Evolutionary conservation across 2,113 vertebrate genomes (phyloP).

Genomic region (Anarrhichthys ocellatus): DNA sequence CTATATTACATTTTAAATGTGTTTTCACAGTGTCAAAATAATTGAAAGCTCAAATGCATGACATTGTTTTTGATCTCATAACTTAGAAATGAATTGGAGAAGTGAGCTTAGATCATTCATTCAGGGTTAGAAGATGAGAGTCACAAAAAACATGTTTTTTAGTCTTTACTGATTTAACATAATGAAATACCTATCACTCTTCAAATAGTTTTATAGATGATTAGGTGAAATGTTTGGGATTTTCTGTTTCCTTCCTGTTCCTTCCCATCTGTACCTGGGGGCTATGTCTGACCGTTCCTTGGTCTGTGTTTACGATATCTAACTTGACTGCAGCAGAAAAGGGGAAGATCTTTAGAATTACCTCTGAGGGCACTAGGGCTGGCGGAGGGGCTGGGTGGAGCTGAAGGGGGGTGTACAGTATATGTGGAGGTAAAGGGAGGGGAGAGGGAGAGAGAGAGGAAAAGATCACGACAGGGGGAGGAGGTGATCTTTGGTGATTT

Average conservation of each 20-base stretch:
- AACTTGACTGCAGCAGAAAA: constrained; percentile 35
- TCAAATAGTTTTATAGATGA: not conserved
- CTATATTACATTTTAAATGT: not conserved
- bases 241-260: constrained; percentile 46
- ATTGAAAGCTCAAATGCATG: not conserved
- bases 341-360: constrained; percentile 26
- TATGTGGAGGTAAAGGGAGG: not conserved
- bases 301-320: constrained; percentile 17
- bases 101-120: not conserved
- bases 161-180: not conserved
- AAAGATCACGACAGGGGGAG: constrained; percentile 46
- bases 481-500: constrained; percentile 60
- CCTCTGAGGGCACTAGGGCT: constrained; percentile 9
- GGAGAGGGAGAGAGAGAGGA: constrained; percentile 29
- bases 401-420: not conserved
- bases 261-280: constrained; percentile 21
- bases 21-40: not conserved
- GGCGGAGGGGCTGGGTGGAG: constrained; percentile 23
- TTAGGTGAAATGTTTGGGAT: constrained; percentile 41
- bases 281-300: constrained; percentile 12
- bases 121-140: not conserved
- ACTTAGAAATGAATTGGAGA: not conserved
- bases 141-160: too few relatives aligned
- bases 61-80: not conserved
- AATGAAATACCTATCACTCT: not conserved